Evolutionary conservation across 2,888 invertebrate genomes (phyloP).

Genomic region (Amphipoea oculea): DNA sequence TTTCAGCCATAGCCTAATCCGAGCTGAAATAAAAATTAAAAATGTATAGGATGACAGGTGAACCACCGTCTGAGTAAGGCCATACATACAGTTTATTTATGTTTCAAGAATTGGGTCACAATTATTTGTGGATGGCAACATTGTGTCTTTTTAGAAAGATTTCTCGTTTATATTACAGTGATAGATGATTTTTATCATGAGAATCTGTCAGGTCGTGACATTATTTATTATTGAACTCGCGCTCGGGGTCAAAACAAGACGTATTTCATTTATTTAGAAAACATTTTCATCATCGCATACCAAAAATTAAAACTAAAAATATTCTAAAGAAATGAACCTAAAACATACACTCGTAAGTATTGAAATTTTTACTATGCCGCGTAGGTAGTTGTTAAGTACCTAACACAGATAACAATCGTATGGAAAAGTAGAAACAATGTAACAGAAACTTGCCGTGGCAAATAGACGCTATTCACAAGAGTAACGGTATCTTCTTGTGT

Average conservation of each 20-base stretch:
- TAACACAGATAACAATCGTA: slow-evolving; percentile 35
- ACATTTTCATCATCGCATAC: background rate
- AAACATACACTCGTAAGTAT: background rate
- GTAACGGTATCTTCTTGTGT: slow-evolving; percentile 54
- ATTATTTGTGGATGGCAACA: slow-evolving; percentile 63
- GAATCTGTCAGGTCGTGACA: slow-evolving; percentile 26
- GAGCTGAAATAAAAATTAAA: slow-evolving; percentile 50
- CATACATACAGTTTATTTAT: slow-evolving; percentile 67
- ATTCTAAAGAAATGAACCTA: background rate
- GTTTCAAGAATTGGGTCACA: slow-evolving; percentile 66
- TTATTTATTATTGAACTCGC: slow-evolving; percentile 38
- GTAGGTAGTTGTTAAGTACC: background rate
- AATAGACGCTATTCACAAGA: slow-evolving; percentile 51
- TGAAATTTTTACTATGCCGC: slow-evolving; percentile 12
- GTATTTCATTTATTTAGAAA: slow-evolving; percentile 21
- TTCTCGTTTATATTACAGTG: slow-evolving; percentile 41
- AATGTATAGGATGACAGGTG: slow-evolving; percentile 56
- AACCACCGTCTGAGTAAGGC: slow-evolving; percentile 59
- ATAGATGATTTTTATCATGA: slow-evolving; percentile 45
- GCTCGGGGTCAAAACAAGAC: slow-evolving; percentile 13
- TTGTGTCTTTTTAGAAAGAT: slow-evolving; percentile 60
- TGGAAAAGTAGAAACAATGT: slow-evolving; percentile 43
- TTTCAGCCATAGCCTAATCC: slow-evolving; percentile 27
- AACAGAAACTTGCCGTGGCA: slow-evolving; percentile 44
- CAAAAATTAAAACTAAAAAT: background rate